Evolutionary conservation across 1,140 invertebrate species (phyloP).

Genomic region (Schlechtendalia chinensis): DNA sequence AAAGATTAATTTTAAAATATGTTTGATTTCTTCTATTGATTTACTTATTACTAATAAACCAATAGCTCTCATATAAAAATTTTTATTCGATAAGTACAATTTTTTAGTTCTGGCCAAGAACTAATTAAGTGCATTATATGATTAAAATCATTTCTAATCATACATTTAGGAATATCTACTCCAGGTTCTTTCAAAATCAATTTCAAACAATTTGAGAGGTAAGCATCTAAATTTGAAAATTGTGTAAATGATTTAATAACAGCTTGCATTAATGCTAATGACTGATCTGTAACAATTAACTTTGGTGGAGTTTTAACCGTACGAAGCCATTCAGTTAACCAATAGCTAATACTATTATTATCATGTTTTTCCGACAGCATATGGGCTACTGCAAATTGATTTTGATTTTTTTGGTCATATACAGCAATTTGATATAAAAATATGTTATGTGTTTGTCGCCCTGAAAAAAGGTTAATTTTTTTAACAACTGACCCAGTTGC

Average conservation of each 20-base stretch:
- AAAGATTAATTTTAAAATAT: not conserved
- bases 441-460: not conserved
- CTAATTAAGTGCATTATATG: not conserved
- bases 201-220: not conserved
- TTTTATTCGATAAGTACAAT: not conserved
- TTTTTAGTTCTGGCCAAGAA: not conserved
- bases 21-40: not conserved
- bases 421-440: constrained; percentile 2
- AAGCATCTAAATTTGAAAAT: not conserved
- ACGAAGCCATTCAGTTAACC: not conserved
- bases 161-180: not conserved
- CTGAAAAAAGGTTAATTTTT: not conserved
- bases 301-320: not conserved
- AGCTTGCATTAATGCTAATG: not conserved
- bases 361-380: not conserved
- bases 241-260: not conserved
- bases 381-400: not conserved
- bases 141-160: constrained; percentile 5
- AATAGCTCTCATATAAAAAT: not conserved
- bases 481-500: not conserved
- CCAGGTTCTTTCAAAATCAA: not conserved
- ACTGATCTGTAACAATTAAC: not conserved
- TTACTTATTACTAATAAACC: not conserved
- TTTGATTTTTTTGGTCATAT: not conserved
- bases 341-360: not conserved